Conservation (phyloP, 2,113 vertebrate genomes). For the Mormyrus lacerda region DNA sequence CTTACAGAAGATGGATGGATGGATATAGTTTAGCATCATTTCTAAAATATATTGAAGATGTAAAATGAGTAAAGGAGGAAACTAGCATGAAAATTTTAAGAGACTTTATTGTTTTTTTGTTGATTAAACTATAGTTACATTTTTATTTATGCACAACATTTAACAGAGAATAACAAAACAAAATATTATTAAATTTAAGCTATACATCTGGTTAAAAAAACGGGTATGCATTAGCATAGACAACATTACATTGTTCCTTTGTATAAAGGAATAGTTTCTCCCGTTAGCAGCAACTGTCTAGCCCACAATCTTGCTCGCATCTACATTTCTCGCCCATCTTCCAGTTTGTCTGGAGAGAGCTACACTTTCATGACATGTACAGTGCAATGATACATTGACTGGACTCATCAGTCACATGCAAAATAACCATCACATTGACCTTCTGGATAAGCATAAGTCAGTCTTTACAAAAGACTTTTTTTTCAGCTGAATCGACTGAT, state of each 20-base stretch:
- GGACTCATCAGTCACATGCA: constrained; percentile 21
- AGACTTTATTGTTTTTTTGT: constrained; percentile 2
- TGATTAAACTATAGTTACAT: background rate
- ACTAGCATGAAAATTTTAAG: background rate
- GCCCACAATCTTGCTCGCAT: constrained; percentile 17
- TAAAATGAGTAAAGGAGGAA: background rate
- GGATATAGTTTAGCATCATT: background rate
- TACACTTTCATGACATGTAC: constrained; percentile 26
- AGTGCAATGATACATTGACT: constrained; percentile 30
- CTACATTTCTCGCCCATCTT: background rate
- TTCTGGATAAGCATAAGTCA: background rate
- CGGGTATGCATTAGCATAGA: constrained; percentile 44
- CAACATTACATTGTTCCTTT: constrained; percentile 39
- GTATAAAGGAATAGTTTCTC: constrained; percentile 50
- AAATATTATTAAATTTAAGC: background rate
- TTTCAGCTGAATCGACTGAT: background rate
- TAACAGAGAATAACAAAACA: background rate
- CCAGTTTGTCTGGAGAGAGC: background rate
- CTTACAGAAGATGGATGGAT: background rate
- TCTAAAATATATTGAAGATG: background rate
- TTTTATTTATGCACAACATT: background rate
- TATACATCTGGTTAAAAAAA: background rate
- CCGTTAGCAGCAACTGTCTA: constrained; percentile 23
- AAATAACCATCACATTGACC: constrained; percentile 24
- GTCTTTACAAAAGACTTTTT: constrained; percentile 40